These are phyloP conservation scores for Philhelius pedissequus DNA, from an alignment of 2,888 invertebrate genomes.

Conservation along the genomic window DNA sequence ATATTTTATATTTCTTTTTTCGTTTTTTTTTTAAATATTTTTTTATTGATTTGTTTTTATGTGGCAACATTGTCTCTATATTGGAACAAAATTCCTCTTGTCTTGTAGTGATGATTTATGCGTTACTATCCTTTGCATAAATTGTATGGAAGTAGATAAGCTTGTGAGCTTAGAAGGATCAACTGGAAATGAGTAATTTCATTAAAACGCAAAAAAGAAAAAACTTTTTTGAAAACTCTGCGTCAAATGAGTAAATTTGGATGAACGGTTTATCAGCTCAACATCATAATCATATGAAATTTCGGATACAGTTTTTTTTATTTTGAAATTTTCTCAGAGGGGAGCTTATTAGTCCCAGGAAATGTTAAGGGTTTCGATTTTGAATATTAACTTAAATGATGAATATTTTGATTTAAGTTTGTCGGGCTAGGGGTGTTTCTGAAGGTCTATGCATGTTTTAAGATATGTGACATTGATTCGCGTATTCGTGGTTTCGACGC, in stretches of 20 bases:
- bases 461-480: too few species aligned
- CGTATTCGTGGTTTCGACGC: too few species aligned
- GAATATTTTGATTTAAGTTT: neutral
- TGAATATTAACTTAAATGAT: slow-evolving; percentile 20
- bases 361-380: slow-evolving; percentile 6
- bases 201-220: slow-evolving; percentile 15
- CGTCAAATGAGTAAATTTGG: slow-evolving; percentile 26
- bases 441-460: neutral
- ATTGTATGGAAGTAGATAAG: slow-evolving; percentile 32
- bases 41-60: too few species aligned
- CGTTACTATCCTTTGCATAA: slow-evolving; percentile 50
- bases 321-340: neutral
- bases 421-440: too few species aligned
- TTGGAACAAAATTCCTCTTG: neutral
- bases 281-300: neutral
- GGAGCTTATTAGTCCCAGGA: neutral
- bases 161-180: slow-evolving; percentile 52
- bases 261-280: neutral
- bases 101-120: slow-evolving; percentile 46
- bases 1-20: too few species aligned
- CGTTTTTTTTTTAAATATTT: neutral
- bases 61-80: neutral
- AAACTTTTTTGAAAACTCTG: neutral
- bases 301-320: neutral
- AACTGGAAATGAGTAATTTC: slow-evolving; percentile 56